These are phyloP conservation scores for Scaptomyza graminum DNA, from an alignment of 1,140 invertebrate species.

Conservation along the genomic window DNA sequence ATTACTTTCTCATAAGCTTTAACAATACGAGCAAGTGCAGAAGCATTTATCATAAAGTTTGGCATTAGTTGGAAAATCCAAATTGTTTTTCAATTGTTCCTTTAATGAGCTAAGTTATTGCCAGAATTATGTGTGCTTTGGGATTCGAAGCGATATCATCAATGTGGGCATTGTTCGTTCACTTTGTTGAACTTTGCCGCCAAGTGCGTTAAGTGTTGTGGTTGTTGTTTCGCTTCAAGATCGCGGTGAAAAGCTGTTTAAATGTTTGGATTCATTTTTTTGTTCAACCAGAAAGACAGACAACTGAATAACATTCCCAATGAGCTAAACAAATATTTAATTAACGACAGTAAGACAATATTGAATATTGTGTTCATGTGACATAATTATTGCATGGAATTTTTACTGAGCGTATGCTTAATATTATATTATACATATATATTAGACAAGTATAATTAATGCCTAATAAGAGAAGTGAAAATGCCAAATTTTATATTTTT, in stretches of 20 bases:
- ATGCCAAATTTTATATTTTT: neutral
- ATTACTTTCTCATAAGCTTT: constrained; percentile 7
- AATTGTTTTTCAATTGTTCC: constrained; percentile 61
- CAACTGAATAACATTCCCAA: no score
- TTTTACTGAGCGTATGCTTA: constrained; percentile 1
- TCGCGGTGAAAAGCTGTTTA: constrained; percentile 27
- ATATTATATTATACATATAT: constrained; percentile 1
- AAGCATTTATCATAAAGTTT: constrained; percentile 51
- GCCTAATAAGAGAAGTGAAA: neutral
- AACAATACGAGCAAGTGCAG: constrained; percentile 23
- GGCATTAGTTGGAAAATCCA: constrained; percentile 52
- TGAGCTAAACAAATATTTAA: no score
- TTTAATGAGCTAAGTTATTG: neutral
- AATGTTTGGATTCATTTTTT: constrained; percentile 5
- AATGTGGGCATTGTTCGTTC: neutral
- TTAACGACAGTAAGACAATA: neutral
- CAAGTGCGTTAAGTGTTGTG: constrained; percentile 1
- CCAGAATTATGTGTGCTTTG: constrained; percentile 5
- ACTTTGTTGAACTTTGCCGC: constrained; percentile 4
- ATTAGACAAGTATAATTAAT: neutral
- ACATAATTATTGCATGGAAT: neutral
- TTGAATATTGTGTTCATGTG: neutral
- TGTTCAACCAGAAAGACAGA: neutral
- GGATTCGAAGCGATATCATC: no score
- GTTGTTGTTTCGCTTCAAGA: constrained; percentile 5